Percentiles rank a stretch among this genome's conserved stretches.
phyloP scores from a whole-genome alignment of 2,797 vertebrate species.

The Squalus acanthias region DNA sequence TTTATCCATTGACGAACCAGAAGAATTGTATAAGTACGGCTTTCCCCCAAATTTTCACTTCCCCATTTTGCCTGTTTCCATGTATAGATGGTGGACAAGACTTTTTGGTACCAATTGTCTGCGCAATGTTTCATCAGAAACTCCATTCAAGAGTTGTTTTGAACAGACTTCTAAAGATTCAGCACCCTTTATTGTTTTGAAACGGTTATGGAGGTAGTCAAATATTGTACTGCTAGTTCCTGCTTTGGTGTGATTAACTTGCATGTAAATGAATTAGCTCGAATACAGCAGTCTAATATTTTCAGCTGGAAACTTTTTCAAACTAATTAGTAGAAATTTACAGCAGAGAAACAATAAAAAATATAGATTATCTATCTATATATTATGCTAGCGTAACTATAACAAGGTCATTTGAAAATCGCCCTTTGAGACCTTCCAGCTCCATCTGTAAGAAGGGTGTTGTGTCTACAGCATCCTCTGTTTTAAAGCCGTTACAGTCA shows the following conservation, averaged over 20 bases:
- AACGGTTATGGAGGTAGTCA: background rate
- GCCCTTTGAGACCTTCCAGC: background rate
- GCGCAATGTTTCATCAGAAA: background rate
- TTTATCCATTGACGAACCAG: background rate
- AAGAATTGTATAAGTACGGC: no score
- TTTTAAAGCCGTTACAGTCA: no score
- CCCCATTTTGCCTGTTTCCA: background rate
- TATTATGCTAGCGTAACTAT: background rate
- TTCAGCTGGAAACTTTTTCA: background rate
- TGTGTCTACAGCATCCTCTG: background rate
- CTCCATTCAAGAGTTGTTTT: background rate
- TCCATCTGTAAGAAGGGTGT: background rate
- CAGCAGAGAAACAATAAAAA: background rate
- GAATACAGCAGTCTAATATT: background rate
- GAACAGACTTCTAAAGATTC: background rate
- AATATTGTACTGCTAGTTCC: background rate
- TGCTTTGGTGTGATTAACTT: background rate
- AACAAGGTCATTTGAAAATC: background rate
- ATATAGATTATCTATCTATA: background rate
- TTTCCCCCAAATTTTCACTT: background rate
- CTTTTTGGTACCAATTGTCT: background rate
- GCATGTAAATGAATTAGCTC: background rate
- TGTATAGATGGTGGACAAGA: background rate
- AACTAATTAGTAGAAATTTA: background rate
- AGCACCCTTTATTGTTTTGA: background rate